Percentiles rank a stretch among this genome's conserved stretches.
These are phyloP conservation scores for Parnassius glacialis DNA, from an alignment of 2,888 invertebrate genomes.

Conservation along the genomic window DNA sequence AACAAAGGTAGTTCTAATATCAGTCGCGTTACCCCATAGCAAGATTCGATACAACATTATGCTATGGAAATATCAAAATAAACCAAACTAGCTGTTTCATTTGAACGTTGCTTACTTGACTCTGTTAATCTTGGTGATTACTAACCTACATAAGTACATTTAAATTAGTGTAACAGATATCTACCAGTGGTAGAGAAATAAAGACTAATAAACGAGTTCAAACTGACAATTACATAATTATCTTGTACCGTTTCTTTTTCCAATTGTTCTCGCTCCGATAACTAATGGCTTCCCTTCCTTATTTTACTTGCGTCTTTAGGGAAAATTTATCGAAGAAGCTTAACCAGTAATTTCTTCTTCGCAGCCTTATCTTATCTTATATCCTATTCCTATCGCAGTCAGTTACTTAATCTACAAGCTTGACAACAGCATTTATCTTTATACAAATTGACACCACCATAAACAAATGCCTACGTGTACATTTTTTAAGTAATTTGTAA, in stretches of 20 bases:
- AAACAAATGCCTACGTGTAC: too few relatives aligned
- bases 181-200: neutral
- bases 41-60: too few relatives aligned
- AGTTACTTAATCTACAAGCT: conserved; percentile 10
- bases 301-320: conserved; percentile 16
- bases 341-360: conserved; percentile 16
- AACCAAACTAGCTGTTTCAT: too few relatives aligned
- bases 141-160: too few relatives aligned
- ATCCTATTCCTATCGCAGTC: conserved; percentile 9
- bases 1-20: too few relatives aligned
- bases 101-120: too few relatives aligned
- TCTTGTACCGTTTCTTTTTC: conserved; percentile 11
- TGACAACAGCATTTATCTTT: conserved; percentile 8
- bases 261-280: conserved; percentile 10
- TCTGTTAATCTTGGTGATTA: too few relatives aligned
- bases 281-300: conserved; percentile 22
- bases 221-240: conserved; percentile 16
- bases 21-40: too few relatives aligned
- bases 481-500: too few relatives aligned
- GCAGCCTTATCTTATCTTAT: conserved; percentile 10
- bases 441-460: too few relatives aligned
- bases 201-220: neutral
- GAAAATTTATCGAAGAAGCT: conserved; percentile 18
- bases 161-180: too few relatives aligned
- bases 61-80: too few relatives aligned